Evolutionary conservation across 2,113 vertebrate genomes (phyloP).

Genomic region (Chaetura pelagica): DNA sequence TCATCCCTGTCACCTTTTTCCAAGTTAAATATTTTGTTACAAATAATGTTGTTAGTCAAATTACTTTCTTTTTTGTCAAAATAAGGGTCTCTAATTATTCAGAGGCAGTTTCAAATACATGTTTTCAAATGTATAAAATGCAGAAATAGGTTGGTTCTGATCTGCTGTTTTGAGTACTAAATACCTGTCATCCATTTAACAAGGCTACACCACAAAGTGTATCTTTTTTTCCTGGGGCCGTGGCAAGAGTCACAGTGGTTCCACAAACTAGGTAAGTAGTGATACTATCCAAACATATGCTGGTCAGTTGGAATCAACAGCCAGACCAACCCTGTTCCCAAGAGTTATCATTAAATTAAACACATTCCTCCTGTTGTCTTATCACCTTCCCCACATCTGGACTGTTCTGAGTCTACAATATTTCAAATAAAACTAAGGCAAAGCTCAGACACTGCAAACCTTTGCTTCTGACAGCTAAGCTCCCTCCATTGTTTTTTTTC

Average conservation of each 20-base stretch:
- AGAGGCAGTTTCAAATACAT: background rate
- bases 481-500: background rate
- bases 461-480: background rate
- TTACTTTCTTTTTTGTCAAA: background rate
- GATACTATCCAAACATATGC: background rate
- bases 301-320: background rate
- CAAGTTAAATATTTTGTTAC: background rate
- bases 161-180: background rate
- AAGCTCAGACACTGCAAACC: background rate
- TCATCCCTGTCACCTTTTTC: background rate
- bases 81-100: background rate
- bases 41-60: background rate
- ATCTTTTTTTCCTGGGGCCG: background rate
- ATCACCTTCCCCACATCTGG: background rate
- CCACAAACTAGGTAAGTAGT: background rate
- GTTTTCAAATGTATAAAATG: background rate
- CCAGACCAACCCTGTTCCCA: background rate
- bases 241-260: background rate
- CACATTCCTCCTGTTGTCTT: background rate
- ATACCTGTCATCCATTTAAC: background rate
- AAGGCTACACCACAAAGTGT: background rate
- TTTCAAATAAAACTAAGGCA: background rate
- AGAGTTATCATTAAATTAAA: background rate
- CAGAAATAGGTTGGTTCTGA: background rate
- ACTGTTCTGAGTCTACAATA: background rate